These are phyloP conservation scores for Anoura caudifer DNA, from an alignment of 2,113 vertebrate species.

Conservation along the genomic window DNA sequence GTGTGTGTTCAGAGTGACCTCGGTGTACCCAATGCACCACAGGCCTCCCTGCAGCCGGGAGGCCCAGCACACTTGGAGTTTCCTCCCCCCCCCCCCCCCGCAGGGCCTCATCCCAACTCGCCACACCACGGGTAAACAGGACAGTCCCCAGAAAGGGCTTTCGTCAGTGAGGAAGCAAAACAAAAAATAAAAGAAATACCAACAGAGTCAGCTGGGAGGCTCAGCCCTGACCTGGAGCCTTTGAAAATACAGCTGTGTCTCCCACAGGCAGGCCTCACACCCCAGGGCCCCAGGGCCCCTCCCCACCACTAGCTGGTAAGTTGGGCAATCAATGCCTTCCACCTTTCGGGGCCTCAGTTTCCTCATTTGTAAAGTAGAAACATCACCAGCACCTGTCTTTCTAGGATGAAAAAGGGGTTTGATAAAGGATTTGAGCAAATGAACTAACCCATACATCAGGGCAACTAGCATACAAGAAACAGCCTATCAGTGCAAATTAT, in stretches of 20 bases:
- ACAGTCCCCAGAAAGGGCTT: not conserved
- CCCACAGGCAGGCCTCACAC: not conserved
- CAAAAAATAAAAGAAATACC: not conserved
- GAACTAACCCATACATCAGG: not conserved
- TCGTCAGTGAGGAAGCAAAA: not conserved
- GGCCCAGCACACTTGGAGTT: not conserved
- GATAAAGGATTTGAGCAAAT: not conserved
- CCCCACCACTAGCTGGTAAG: not conserved
- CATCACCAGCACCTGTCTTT: not conserved
- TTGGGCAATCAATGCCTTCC: too few relatives aligned
- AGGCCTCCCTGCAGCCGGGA: not conserved
- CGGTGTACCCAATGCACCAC: rapidly evolving
- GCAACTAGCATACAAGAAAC: not conserved
- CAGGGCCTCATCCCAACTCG: not conserved
- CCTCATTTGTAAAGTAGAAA: not conserved
- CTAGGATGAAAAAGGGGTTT: not conserved
- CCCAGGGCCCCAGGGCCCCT: not conserved
- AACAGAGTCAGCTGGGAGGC: not conserved
- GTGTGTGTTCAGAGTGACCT: not conserved
- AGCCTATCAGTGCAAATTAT: rapidly evolving
- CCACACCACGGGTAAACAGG: not conserved
- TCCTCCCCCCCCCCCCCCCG: not conserved
- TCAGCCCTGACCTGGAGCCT: not conserved
- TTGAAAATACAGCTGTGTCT: not conserved
- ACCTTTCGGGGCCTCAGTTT: not conserved